Evolutionary conservation across 1,140 invertebrate genomes (phyloP), one percentile per base, ranked within the genome.

Genomic region (Scaptomyza graminum): DNA sequence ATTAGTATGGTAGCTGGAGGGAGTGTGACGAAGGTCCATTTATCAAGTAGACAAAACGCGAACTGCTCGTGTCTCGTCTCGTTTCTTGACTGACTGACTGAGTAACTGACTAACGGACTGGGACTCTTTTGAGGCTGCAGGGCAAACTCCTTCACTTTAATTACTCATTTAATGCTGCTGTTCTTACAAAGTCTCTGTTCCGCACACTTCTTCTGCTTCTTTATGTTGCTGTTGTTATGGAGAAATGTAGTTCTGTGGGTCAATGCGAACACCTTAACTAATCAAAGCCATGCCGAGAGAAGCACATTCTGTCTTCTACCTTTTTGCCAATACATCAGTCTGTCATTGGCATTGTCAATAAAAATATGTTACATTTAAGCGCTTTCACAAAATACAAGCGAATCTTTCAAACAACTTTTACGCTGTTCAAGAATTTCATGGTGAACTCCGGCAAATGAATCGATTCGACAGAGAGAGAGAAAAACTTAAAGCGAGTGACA

Each of bases 231-330:
- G 5, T 28, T 34, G 31, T 34, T 34, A 9, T 34, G 44, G 47
- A 7, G 52, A 51, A 87, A 87, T 81, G 78, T 87, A 87, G 83
- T 88, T 87, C 83, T 87, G 59, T 87, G 83, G 83, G 83, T 87
- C 83, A 87, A 87, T 82, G 72, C 83, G 83, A 82, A 50, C 62
- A 82, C 82, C 83, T 79, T 74, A 82, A 88, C 83, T 79, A 87
- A 87, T 87, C 74, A 72, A 57, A 85, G 57, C 56, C 43, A 41
- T 52, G 31, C 22, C 49, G 55, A 76, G 65, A 50, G 69, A 69
- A 68, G 77, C 81, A 71, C n/a, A n/a, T n/a, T n/a, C n/a, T n/a
- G n/a, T n/a, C n/a, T n/a, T n/a, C n/a, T 5, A 7, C 15, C 51
- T 60, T 3, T n/a, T 39, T 28, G 12, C 22, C 15, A 61, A 39